These are phyloP conservation scores for Mimumesa dahlbomi DNA, from an alignment of 2,888 invertebrate species.

Conservation along the genomic window DNA sequence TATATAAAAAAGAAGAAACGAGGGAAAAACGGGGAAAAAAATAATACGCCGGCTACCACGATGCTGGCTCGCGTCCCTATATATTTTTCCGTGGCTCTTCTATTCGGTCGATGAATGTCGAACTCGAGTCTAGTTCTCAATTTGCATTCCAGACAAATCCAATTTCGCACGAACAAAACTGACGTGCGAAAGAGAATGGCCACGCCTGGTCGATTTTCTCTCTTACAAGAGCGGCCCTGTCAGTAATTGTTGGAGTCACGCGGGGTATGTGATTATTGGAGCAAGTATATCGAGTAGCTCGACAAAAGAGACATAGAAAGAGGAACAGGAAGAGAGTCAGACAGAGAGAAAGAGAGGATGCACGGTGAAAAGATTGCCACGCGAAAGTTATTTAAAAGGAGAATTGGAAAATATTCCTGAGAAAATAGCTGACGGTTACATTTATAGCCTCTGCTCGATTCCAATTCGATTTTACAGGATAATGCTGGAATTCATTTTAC, in stretches of 20 bases:
- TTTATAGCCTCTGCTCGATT: no score
- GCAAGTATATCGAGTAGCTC: constrained; percentile 40
- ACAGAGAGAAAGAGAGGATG: no score
- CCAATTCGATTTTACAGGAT: no score
- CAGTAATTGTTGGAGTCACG: constrained; percentile 62
- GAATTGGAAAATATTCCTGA: no score
- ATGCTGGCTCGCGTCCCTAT: constrained; percentile 13
- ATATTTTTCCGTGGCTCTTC: constrained; percentile 25
- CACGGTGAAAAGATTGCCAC: constrained; percentile 10
- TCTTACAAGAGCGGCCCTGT: constrained; percentile 39
- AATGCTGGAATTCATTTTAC: no score
- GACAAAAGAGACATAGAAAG: constrained; percentile 21
- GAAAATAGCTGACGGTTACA: no score
- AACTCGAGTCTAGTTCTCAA: constrained; percentile 56
- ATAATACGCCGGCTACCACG: constrained; percentile 20
- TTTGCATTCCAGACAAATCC: constrained; percentile 72
- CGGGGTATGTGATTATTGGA: constrained; percentile 54
- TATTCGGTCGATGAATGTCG: constrained; percentile 37
- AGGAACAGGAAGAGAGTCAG: neutral
- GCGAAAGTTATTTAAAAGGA: neutral
- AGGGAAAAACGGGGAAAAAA: constrained; percentile 1
- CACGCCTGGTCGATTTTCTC: constrained; percentile 47
- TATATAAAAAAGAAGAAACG: no score
- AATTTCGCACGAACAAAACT: constrained; percentile 69
- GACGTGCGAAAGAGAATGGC: constrained; percentile 49